A percentile compares a stretch with the other conserved stretches of the same genome.
Conservation (phyloP, 2,113 vertebrate genomes). For the Geococcyx californianus region DNA sequence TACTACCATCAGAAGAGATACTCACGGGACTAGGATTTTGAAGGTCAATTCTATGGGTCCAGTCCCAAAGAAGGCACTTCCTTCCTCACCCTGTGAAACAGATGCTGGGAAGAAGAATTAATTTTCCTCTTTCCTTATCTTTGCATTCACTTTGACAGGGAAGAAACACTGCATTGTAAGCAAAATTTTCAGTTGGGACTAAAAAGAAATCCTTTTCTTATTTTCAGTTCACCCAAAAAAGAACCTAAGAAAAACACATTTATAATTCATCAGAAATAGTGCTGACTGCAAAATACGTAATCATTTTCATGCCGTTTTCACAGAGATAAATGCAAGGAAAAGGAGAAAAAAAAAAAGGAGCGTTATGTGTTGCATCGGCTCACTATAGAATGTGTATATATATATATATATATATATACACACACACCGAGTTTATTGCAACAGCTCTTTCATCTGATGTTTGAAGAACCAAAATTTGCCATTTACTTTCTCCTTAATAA, state of each 20-base stretch:
- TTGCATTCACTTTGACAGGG: conserved; percentile 38
- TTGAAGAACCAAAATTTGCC: background rate
- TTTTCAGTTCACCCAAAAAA: conserved; percentile 6
- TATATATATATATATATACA: background rate
- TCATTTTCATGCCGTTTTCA: conserved; percentile 44
- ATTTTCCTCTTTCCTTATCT: conserved; percentile 4
- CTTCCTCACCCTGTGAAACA: background rate
- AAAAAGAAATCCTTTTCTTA: conserved; percentile 30
- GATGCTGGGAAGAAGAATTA: background rate
- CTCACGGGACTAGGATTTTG: background rate
- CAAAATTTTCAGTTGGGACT: conserved; percentile 48
- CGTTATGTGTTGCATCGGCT: background rate
- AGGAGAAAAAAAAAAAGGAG: background rate
- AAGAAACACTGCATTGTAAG: conserved; percentile 29
- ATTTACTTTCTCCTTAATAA: background rate
- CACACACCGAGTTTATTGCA: background rate
- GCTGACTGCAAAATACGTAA: conserved; percentile 54
- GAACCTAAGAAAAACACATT: conserved; percentile 63
- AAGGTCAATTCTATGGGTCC: background rate
- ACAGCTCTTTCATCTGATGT: background rate
- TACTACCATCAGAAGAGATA: background rate
- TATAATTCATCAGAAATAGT: conserved; percentile 73
- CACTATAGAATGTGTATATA: background rate
- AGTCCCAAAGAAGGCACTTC: background rate
- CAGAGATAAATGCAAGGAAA: background rate